phyloP scores from a whole-genome alignment of 1,140 invertebrate species.

The Bombus haemorrhoidalis region DNA sequence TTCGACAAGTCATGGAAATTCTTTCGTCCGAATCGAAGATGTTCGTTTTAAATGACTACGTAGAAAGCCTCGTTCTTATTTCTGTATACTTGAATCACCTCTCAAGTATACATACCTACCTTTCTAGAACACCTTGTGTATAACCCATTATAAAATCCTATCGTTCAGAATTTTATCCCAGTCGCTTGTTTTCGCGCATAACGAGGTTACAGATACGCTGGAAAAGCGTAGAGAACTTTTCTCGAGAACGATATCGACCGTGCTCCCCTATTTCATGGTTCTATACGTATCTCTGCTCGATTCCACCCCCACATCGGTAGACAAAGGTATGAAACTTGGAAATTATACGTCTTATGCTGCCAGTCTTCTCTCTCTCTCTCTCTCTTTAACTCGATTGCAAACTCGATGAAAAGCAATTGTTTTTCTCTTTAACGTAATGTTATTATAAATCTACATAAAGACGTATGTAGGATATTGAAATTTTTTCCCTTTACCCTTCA shows the following conservation, averaged over 20 bases:
- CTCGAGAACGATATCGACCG: constrained; percentile 33
- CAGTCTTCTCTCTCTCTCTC: background rate
- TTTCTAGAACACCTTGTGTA: background rate
- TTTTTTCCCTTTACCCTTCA: background rate
- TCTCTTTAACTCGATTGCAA: background rate
- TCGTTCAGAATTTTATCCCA: background rate
- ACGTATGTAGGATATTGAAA: background rate
- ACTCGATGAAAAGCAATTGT: background rate
- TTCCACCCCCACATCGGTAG: background rate
- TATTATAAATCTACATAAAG: background rate
- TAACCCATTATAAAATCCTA: background rate
- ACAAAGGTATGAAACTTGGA: constrained; percentile 8
- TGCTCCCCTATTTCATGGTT: constrained; percentile 23
- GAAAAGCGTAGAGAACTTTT: constrained; percentile 3
- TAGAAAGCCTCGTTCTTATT: background rate
- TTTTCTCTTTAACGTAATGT: background rate
- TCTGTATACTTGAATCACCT: background rate
- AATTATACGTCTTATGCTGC: constrained; percentile 25
- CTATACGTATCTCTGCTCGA: background rate
- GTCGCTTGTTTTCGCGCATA: background rate
- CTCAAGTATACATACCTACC: background rate
- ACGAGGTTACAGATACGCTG: background rate
- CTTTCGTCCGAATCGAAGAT: too few species aligned
- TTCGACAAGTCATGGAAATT: too few species aligned
- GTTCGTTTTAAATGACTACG: too few species aligned